Conservation (phyloP, 2,797 vertebrate species). For the Carapus acus region DNA sequence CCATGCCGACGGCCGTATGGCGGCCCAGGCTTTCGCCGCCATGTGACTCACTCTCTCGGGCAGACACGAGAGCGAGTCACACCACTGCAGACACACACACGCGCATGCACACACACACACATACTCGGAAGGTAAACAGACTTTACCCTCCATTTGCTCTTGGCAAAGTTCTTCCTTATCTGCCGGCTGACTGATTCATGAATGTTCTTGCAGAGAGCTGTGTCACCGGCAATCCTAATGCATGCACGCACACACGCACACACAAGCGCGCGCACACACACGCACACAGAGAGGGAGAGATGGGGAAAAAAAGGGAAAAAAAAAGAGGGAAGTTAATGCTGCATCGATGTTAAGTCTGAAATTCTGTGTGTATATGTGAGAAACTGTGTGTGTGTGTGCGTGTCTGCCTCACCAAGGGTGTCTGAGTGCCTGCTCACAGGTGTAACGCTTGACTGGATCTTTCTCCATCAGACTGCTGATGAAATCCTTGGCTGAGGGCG, state of each 20-base stretch:
- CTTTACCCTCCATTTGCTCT: constrained; percentile 82
- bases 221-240: constrained; percentile 90
- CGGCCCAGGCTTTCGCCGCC: constrained; percentile 1
- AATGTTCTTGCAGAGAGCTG: constrained; percentile 92
- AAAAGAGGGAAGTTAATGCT: too few species aligned
- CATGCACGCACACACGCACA: constrained; percentile 9
- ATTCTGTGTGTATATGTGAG: not conserved
- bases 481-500: constrained; percentile 96
- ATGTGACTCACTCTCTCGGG: constrained; percentile 18
- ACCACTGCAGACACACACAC: constrained; percentile 3
- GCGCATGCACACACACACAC: constrained; percentile 9
- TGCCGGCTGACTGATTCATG: constrained; percentile 93
- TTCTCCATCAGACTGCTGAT: constrained; percentile 97
- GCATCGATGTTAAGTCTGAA: constrained; percentile 5
- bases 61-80: constrained; percentile 4
- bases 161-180: constrained; percentile 95
- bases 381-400: constrained; percentile 1
- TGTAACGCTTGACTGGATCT: constrained; percentile 82
- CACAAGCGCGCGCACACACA: too few species aligned
- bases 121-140: constrained; percentile 20
- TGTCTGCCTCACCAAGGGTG: constrained; percentile 80
- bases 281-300: too few species aligned
- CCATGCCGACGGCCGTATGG: not conserved
- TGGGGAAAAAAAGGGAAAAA: too few species aligned
- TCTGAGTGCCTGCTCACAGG: constrained; percentile 92